phyloP scores from a whole-genome alignment of 2,888 invertebrate genomes.

The Congeria kusceri region DNA sequence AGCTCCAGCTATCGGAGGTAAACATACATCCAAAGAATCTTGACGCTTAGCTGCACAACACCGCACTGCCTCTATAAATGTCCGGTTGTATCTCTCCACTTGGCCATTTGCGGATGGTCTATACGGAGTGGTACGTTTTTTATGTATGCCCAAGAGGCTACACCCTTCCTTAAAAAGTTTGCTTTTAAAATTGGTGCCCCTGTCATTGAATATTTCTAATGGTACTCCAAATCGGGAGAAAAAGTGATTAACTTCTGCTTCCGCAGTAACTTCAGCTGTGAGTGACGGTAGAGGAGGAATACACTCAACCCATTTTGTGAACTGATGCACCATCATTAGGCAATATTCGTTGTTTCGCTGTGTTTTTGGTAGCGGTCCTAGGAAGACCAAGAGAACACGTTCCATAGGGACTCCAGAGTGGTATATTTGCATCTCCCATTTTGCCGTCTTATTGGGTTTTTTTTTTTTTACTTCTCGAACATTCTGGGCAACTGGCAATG shows the following conservation, averaged over 20 bases:
- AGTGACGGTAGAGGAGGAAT: conserved; percentile 1
- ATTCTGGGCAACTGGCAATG: no score
- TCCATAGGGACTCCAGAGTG: conserved; percentile 20
- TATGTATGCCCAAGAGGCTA: neutral
- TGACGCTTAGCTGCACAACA: no score
- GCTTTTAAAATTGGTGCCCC: neutral
- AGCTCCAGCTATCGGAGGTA: no score
- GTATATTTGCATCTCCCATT: no score
- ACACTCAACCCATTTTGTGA: conserved; percentile 10
- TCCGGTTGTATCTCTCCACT: no score
- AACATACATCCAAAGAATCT: no score
- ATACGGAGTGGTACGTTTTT: neutral
- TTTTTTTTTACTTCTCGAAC: no score
- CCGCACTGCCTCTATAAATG: no score
- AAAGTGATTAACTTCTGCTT: neutral
- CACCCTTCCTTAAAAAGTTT: neutral
- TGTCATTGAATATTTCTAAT: neutral
- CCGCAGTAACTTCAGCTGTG: neutral
- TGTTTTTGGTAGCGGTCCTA: conserved; percentile 29
- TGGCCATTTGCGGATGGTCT: no score
- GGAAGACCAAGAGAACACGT: conserved; percentile 20
- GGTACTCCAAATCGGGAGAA: neutral
- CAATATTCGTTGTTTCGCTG: neutral
- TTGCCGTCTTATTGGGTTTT: no score
- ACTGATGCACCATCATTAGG: conserved; percentile 1